These are phyloP conservation scores for Blennius ocellaris DNA, from an alignment of 2,113 vertebrate species.

Conservation along the genomic window DNA sequence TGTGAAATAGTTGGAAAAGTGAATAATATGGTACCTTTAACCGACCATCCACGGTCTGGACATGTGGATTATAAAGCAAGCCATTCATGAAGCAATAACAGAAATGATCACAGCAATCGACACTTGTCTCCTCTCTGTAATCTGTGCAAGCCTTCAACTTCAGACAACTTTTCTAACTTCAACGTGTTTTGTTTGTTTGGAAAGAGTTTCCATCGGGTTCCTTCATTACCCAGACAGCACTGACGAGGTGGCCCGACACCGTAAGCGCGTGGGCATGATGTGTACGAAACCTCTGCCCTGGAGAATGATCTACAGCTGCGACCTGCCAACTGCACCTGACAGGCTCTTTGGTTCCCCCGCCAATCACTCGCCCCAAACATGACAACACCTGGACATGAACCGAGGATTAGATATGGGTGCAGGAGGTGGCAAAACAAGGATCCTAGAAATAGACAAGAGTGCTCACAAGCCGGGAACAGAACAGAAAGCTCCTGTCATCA, in stretches of 20 bases:
- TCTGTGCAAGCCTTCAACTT: constrained; percentile 15
- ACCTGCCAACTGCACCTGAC: constrained; percentile 66
- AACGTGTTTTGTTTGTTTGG: not conserved
- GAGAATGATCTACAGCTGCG: constrained; percentile 62
- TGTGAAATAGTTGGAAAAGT: too few species aligned
- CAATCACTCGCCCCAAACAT: constrained; percentile 18
- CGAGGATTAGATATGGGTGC: too few species aligned
- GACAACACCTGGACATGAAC: too few species aligned
- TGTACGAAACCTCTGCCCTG: constrained; percentile 39
- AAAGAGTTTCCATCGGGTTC: not conserved
- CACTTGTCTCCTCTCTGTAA: not conserved
- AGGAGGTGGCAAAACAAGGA: not conserved
- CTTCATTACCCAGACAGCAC: constrained; percentile 22
- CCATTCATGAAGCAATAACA: constrained; percentile 21
- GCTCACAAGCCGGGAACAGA: not conserved
- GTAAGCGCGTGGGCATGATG: not conserved
- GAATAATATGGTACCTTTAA: too few species aligned
- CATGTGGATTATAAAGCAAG: constrained; percentile 54
- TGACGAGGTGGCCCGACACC: constrained; percentile 34
- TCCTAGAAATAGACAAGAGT: not conserved
- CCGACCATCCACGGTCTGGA: not conserved
- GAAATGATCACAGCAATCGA: constrained; percentile 11
- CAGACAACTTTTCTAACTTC: constrained; percentile 1
- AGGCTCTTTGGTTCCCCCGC: constrained; percentile 25
- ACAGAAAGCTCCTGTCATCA: not conserved